Evolutionary conservation across 2,888 invertebrate genomes (phyloP), one percentile per base, ranked within the genome.

Genomic region (Sinelater perroti): DNA sequence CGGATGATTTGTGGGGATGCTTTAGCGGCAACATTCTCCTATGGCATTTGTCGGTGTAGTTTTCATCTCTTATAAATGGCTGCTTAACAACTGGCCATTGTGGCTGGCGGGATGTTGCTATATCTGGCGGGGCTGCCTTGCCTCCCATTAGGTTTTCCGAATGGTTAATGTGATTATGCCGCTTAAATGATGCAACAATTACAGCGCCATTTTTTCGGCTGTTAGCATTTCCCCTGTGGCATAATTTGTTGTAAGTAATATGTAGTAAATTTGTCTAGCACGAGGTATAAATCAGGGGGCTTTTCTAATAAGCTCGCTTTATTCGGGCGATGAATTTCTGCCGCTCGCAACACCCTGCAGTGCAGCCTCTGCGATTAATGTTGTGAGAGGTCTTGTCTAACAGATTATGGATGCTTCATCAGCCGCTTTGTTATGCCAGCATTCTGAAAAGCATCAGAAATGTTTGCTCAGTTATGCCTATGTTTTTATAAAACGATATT

Each of bases 1-100:
- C 24, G 60, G 60, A 66, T 70, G 70, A 70, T 70, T 70, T 68
- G 67, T 68, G 66, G 56, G 53, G 52, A 62, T 56, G 59, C 61
- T 61, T 40, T 60, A 56, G 63, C 64, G 63, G 63, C 61, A 62
- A 50, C 65, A 66, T 67, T 70, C 67, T 65, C 62, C 66, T 44
- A 50, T 59, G 61, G 57, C 63, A 65, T 63, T 61, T 56, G 63
- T 55, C 61, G 62, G 61, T 60, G 60, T 63, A 63, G 58, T 63
- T 64, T 62, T 64, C 64, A 63, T 58, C 64, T 60, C 56, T 62
- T 61, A 61, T 64, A 64, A 66, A 63, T 59, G 63, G 53, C 46
- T 18, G 50, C 54, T 55, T 49, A 56, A 36, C 46, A 56, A 56
- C 56, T 56, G 35, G 35, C 56, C 28, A 56, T 56, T 56, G 56